Evolutionary conservation across 2,797 vertebrate species (phyloP), one percentile per base, ranked within the genome.

Genomic region (Geotrypetes seraphini): DNA sequence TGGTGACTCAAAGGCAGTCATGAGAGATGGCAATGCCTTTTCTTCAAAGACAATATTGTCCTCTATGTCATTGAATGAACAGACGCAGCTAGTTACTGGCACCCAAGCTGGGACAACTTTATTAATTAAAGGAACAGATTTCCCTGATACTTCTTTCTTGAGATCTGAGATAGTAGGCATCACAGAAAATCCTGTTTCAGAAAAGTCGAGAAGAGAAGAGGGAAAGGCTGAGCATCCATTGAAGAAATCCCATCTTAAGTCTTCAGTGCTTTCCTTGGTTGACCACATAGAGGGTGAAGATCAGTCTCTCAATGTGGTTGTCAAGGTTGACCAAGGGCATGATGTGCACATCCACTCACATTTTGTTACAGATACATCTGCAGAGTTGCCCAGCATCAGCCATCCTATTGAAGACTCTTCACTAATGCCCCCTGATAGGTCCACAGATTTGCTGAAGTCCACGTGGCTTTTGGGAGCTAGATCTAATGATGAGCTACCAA

Each of bases 301-400:
- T 1, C 49, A 46, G 32, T 25, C 12, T 5, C 44, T 72, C 16
- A 47, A 50, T 3, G 28, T 8, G 25, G 50, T 57, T 25, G 67
- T 36, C 2, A 36, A 19, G n/a, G n/a, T n/a, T n/a, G n/a, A 10
- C 20, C 5, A 34, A 16, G 42, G 31, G 34, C 31, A 21, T 5
- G 35, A 44, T 7, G 27, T 35, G 25, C 10, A 17, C n/a, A 15
- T 27, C 10, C 26, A 31, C 4, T 8, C 21, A 15, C 17, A 22
- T 8, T 8, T 14, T 23, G 5, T 4, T 1, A 4, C 4, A 28
- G 37, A 43, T 34, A 31, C 38, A 10, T 8, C 22, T 15, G 5
- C 33, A 28, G 48, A 54, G 5, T 7, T 1, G 0, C 3, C 19
- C n/a, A 5, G 14, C 10, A 5, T 33, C 45, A 24, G 18, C 17